Conservation (phyloP, 2,113 vertebrate genomes). For the Oreotrochilus melanogaster region DNA sequence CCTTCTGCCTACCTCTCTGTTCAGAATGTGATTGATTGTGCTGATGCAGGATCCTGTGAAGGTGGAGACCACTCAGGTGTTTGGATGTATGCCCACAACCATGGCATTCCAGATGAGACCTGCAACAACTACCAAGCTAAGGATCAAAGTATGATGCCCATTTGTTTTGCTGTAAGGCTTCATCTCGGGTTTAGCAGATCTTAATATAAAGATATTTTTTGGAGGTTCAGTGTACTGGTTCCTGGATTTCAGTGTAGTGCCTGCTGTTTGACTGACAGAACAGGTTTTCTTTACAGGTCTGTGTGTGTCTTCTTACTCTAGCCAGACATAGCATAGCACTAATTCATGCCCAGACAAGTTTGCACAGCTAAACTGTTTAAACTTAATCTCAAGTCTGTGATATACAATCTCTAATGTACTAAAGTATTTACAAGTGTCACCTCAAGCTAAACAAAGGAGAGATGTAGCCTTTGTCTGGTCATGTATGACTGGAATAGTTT, state of each 20-base stretch:
- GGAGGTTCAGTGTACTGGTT: neutral
- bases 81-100: conserved; percentile 87
- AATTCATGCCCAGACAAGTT: conserved; percentile 28
- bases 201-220: neutral
- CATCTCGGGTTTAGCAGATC: neutral
- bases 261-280: neutral
- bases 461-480: neutral
- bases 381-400: conserved; percentile 9
- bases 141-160: conserved; percentile 84
- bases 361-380: neutral
- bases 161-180: neutral
- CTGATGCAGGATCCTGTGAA: conserved; percentile 83
- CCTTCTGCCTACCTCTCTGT: conserved; percentile 93
- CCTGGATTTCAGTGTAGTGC: neutral
- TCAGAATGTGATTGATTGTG: conserved; percentile 94
- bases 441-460: neutral
- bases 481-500: neutral
- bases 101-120: conserved; percentile 96
- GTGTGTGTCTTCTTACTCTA: neutral
- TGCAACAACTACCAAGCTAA: conserved; percentile 99
- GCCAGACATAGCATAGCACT: neutral
- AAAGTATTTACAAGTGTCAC: neutral
- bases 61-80: conserved; percentile 90
- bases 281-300: neutral
- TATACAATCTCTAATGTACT: conserved; percentile 10